A percentile compares a stretch with the other conserved stretches of the same genome.
These are phyloP conservation scores for Sciurus vulgaris DNA, from an alignment of 2,797 vertebrate species.

Conservation along the genomic window DNA sequence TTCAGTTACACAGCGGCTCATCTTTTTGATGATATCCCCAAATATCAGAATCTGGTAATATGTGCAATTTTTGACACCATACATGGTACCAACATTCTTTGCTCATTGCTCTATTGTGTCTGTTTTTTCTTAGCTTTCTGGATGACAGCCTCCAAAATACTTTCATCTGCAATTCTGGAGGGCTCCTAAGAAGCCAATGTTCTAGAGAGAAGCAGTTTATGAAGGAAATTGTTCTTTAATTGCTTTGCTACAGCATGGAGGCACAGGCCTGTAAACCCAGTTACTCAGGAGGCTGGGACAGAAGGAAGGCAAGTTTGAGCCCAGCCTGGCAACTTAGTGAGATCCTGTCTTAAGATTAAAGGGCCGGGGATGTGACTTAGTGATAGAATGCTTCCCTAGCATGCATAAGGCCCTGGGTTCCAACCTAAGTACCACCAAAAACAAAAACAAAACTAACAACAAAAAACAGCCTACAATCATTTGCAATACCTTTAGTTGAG, in stretches of 20 bases:
- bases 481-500: too few species aligned
- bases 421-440: background rate
- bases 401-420: too few species aligned
- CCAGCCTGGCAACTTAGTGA: background rate
- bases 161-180: conserved; percentile 29
- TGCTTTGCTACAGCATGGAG: background rate
- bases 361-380: too few species aligned
- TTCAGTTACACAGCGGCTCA: background rate
- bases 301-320: background rate
- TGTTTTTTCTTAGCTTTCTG: conserved; percentile 27
- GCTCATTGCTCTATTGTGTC: background rate
- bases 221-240: conserved; percentile 4
- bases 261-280: background rate
- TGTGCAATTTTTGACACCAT: background rate
- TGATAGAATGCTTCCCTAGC: too few species aligned
- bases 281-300: background rate
- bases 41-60: background rate
- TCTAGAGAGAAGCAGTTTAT: background rate
- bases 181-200: background rate
- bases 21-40: background rate
- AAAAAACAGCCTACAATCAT: too few species aligned
- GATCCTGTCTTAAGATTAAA: background rate
- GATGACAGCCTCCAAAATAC: background rate
- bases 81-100: background rate
- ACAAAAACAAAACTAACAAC: background rate